Evolutionary conservation across 2,113 vertebrate species (phyloP).

Genomic region (Calidris pygmaea): DNA sequence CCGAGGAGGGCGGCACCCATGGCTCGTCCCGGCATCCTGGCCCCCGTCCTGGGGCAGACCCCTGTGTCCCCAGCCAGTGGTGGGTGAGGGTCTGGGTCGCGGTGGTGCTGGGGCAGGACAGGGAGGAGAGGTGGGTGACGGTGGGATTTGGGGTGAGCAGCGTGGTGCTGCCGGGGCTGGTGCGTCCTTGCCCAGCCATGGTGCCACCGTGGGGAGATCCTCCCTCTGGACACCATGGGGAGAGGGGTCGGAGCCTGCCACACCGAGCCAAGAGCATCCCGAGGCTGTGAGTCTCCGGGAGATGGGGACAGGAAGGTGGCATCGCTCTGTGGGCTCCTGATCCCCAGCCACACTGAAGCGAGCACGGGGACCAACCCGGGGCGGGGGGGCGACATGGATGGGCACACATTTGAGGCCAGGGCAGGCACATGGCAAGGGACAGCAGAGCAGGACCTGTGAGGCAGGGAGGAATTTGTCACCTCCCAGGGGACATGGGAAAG

Average conservation of each 20-base stretch:
- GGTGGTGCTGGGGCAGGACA: rapidly evolving
- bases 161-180: not conserved
- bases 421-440: not conserved
- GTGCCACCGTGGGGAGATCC: rapidly evolving
- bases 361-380: not conserved
- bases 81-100: rapidly evolving
- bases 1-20: not conserved
- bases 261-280: no score
- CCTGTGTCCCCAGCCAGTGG: rapidly evolving
- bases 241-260: not conserved
- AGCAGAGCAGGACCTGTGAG: not conserved
- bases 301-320: not conserved
- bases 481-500: not conserved
- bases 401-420: rapidly evolving
- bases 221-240: rapidly evolving
- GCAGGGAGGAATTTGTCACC: not conserved
- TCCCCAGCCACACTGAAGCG: not conserved
- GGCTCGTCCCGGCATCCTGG: not conserved
- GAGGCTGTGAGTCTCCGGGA: not conserved
- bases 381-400: no score
- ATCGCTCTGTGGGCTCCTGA: rapidly evolving
- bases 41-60: rapidly evolving
- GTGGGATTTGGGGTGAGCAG: not conserved
- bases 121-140: not conserved
- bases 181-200: not conserved